Percentiles rank a stretch among this genome's conserved stretches.
Evolutionary conservation across 2,113 vertebrate species (phyloP).

Genomic region (Syngnathus typhle): DNA sequence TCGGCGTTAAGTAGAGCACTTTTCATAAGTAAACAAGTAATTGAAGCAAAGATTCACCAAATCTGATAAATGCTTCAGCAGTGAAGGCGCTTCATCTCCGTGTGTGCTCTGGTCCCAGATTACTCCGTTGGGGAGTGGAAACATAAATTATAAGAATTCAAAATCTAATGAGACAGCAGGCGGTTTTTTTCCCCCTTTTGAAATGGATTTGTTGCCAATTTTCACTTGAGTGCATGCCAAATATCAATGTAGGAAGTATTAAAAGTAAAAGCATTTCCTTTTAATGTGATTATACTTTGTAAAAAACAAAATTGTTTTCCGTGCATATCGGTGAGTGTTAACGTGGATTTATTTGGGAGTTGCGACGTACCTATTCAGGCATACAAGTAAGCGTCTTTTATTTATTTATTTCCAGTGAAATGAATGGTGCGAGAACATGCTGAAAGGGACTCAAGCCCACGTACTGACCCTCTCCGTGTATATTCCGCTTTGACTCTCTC

Average conservation of each 20-base stretch:
- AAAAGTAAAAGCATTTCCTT: slow-evolving; percentile 8
- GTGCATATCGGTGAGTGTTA: not conserved
- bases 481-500: not conserved
- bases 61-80: slow-evolving; percentile 48
- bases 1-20: slow-evolving; percentile 26
- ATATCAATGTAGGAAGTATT: not conserved
- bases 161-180: slow-evolving; percentile 26
- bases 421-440: slow-evolving; percentile 1
- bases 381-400: slow-evolving; percentile 10
- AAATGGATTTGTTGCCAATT: slow-evolving; percentile 20
- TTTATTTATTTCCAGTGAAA: slow-evolving; percentile 14
- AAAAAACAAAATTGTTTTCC: not conserved
- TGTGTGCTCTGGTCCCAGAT: slow-evolving; percentile 34
- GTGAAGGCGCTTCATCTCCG: slow-evolving; percentile 35
- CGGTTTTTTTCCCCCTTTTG: slow-evolving; percentile 25
- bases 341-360: not conserved
- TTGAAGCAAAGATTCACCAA: slow-evolving; percentile 47
- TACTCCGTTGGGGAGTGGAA: slow-evolving; percentile 36
- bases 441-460: slow-evolving; percentile 17
- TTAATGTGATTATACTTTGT: not conserved
- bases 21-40: slow-evolving; percentile 43
- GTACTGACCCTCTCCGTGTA: not conserved
- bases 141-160: slow-evolving; percentile 40
- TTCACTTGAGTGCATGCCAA: slow-evolving; percentile 26
- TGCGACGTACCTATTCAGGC: slow-evolving; percentile 3